Evolutionary conservation across 2,797 vertebrate species (phyloP).

Genomic region (Falco naumanni): DNA sequence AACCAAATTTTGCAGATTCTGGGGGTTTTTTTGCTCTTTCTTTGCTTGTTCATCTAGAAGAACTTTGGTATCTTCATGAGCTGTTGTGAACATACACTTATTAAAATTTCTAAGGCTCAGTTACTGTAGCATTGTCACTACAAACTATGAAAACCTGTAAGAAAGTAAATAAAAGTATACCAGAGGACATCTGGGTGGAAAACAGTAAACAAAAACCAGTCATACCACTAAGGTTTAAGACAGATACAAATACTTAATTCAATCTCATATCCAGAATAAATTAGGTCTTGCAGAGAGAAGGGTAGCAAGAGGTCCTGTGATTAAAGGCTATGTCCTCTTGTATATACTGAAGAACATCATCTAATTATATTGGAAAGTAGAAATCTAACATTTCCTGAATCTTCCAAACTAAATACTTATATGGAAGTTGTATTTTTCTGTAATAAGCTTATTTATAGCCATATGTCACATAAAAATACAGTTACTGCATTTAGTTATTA

Average conservation of each 20-base stretch:
- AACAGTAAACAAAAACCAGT: background rate
- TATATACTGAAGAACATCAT: background rate
- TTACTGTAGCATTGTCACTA: background rate
- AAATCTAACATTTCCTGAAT: background rate
- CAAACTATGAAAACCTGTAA: background rate
- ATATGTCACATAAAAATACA: background rate
- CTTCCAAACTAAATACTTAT: background rate
- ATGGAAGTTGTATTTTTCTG: background rate
- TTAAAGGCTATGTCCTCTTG: background rate
- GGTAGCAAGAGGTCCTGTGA: background rate
- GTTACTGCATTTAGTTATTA: background rate
- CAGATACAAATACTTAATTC: background rate
- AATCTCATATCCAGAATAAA: background rate
- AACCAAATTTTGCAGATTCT: background rate
- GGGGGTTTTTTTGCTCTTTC: accelerated
- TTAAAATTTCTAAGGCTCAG: background rate
- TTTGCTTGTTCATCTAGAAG: background rate
- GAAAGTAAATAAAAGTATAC: background rate
- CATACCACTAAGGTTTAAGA: background rate
- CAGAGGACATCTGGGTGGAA: background rate
- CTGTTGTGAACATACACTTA: background rate
- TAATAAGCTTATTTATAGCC: background rate
- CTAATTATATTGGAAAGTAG: background rate
- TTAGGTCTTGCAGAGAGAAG: background rate
- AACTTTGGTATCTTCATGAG: background rate